Conservation (phyloP, 1,140 invertebrate genomes). For the Bombus sylvicola region DNA sequence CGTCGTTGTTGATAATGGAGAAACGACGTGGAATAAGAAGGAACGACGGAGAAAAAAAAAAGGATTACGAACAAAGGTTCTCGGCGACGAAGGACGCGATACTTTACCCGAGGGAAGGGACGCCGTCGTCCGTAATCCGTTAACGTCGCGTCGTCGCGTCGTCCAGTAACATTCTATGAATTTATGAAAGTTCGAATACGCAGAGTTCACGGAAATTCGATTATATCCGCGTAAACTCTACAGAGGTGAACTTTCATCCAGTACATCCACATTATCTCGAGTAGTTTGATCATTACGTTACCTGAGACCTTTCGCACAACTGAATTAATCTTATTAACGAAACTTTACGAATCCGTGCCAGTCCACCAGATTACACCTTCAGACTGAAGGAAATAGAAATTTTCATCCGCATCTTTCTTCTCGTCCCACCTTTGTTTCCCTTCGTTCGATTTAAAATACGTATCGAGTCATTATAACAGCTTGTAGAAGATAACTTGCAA, state of each 20-base stretch:
- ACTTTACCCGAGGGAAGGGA: neutral
- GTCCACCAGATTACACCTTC: no score
- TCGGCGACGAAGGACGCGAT: neutral
- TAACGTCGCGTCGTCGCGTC: neutral
- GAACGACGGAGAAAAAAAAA: neutral
- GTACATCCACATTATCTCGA: neutral
- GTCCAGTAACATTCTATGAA: neutral
- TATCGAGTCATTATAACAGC: no score
- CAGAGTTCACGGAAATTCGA: neutral
- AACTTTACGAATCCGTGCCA: no score
- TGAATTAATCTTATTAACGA: no score
- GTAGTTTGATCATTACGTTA: neutral
- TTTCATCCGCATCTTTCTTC: no score
- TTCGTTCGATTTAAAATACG: no score
- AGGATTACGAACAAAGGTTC: neutral
- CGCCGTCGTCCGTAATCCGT: neutral
- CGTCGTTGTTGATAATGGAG: neutral
- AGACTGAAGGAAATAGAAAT: no score
- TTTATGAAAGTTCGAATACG: conserved; percentile 15
- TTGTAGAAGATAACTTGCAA: no score
- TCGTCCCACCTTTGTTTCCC: no score
- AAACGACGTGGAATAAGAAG: neutral
- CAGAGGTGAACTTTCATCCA: neutral
- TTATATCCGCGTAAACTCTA: neutral
- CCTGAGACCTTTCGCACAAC: neutral